These are phyloP conservation scores for Misgurnus anguillicaudatus DNA, from an alignment of 2,113 vertebrate genomes.

Conservation along the genomic window DNA sequence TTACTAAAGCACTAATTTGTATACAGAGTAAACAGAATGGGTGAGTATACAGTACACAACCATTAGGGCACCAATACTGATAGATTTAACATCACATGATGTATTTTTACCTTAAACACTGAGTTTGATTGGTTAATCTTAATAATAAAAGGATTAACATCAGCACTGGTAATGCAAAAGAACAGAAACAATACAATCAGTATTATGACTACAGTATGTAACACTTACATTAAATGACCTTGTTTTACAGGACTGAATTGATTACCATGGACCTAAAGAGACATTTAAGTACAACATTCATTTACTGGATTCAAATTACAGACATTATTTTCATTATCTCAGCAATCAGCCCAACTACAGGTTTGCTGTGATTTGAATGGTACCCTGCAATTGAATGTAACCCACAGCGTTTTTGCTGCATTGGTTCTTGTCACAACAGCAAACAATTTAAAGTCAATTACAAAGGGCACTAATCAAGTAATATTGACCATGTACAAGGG, in stretches of 20 bases:
- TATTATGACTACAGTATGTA: background rate
- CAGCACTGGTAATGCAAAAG: too few species aligned
- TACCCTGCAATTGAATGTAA: conserved; percentile 29
- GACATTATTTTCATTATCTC: conserved; percentile 16
- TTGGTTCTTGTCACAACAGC: background rate
- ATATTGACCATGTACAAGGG: background rate
- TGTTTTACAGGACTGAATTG: background rate
- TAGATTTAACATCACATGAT: too few species aligned
- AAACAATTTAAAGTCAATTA: conserved; percentile 17
- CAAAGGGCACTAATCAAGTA: conserved; percentile 6
- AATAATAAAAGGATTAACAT: too few species aligned
- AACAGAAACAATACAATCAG: background rate
- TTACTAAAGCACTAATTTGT: too few species aligned
- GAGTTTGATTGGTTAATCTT: too few species aligned
- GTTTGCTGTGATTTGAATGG: background rate
- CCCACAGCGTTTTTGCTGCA: background rate
- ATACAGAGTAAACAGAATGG: too few species aligned
- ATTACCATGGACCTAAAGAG: background rate
- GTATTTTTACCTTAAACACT: too few species aligned
- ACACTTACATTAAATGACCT: background rate
- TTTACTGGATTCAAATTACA: conserved; percentile 11
- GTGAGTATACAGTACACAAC: too few species aligned
- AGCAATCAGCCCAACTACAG: conserved; percentile 20
- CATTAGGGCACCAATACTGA: too few species aligned
- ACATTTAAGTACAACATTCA: background rate